Evolutionary conservation across 1,140 invertebrate genomes (phyloP).

Genomic region (Drosophila dunni): DNA sequence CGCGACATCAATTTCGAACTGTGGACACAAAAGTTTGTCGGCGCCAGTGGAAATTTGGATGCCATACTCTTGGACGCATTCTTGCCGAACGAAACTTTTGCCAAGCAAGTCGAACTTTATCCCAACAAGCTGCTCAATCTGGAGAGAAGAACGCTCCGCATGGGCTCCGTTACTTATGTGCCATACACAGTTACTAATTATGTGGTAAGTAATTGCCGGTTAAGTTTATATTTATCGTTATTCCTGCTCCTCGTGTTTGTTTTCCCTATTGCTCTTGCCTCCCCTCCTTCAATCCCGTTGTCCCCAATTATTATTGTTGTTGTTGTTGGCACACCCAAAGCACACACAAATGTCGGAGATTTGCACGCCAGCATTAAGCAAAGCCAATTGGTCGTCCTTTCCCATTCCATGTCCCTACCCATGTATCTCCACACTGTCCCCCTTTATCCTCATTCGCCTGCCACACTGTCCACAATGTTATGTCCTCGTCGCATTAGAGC

Average conservation of each 20-base stretch:
- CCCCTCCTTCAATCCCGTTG: background rate
- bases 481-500: conserved; percentile 63
- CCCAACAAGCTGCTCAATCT: conserved; percentile 82
- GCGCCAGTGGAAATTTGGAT: conserved; percentile 79
- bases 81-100: conserved; percentile 81
- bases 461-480: conserved; percentile 17
- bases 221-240: conserved; percentile 83
- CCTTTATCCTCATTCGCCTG: background rate
- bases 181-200: conserved; percentile 84
- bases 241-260: conserved; percentile 24
- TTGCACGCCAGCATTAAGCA: conserved; percentile 77
- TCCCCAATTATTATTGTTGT: conserved; percentile 34
- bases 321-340: conserved; percentile 41
- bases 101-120: conserved; percentile 76
- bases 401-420: conserved; percentile 2
- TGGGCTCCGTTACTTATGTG: conserved; percentile 81
- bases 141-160: conserved; percentile 62
- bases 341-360: conserved; percentile 71
- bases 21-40: conserved; percentile 84
- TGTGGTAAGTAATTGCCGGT: conserved; percentile 84
- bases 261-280: conserved; percentile 6
- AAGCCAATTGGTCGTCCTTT: conserved; percentile 72
- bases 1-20: conserved; percentile 83
- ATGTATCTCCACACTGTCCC: background rate
- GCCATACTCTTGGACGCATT: conserved; percentile 74